Conservation (phyloP, 2,113 vertebrate genomes). For the Gracilinanus agilis region DNA sequence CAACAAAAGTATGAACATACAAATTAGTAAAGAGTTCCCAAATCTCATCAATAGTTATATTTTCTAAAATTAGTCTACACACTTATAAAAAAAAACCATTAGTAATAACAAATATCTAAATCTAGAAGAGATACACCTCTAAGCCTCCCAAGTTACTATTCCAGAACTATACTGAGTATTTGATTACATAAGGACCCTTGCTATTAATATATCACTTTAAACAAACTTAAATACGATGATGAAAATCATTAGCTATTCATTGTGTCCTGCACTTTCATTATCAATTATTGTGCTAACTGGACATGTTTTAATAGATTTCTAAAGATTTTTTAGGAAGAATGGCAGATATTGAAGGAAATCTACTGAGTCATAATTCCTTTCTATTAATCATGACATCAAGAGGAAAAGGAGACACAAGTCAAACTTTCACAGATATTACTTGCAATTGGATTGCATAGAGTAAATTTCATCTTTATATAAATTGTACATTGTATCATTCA, state of each 20-base stretch:
- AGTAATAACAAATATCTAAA: not conserved
- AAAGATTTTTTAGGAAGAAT: slow-evolving; percentile 82
- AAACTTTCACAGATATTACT: slow-evolving; percentile 76
- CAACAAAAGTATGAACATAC: not conserved
- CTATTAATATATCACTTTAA: slow-evolving; percentile 63
- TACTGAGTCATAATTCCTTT: slow-evolving; percentile 79
- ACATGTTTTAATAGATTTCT: slow-evolving; percentile 81
- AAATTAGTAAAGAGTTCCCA: not conserved
- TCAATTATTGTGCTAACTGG: slow-evolving; percentile 77
- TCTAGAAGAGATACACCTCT: not conserved
- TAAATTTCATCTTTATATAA: slow-evolving; percentile 77
- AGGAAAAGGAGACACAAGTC: slow-evolving; percentile 79
- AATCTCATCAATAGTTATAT: not conserved
- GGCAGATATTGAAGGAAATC: slow-evolving; percentile 81
- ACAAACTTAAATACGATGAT: slow-evolving; percentile 69
- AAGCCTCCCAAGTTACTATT: not conserved
- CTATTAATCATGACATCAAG: slow-evolving; percentile 82
- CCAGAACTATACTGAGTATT: slow-evolving; percentile 35
- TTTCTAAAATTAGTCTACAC: not conserved
- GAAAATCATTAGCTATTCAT: slow-evolving; percentile 73
- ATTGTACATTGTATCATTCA: slow-evolving; percentile 77
- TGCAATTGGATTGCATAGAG: slow-evolving; percentile 77
- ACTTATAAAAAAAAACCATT: not conserved
- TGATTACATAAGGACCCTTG: slow-evolving; percentile 52
- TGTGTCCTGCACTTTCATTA: slow-evolving; percentile 67